Conservation (phyloP, 92 coral and sea anemone genomes). For the Parazoanthus darwini region DNA sequence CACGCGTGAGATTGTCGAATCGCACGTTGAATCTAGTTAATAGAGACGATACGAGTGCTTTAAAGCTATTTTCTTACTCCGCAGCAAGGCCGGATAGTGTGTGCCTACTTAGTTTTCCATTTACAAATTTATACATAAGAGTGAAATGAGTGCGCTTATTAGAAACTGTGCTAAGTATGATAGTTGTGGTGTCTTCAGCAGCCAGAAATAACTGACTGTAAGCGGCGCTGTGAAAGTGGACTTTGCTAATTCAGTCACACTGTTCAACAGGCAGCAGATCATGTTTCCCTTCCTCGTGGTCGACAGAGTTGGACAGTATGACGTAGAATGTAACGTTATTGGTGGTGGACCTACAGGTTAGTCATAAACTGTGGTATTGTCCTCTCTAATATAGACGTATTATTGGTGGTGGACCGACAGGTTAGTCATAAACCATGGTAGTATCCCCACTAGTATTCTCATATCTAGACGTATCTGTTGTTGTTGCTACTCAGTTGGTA, state of each 20-base stretch:
- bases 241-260: background rate
- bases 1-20: no score
- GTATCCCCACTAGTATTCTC: background rate
- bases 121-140: no score
- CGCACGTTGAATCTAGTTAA: no score
- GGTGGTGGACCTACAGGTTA: conserved; percentile 98
- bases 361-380: background rate
- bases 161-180: no score
- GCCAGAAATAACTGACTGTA: no score
- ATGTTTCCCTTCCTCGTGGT: conserved; percentile 87
- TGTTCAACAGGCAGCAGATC: conserved; percentile 79
- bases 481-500: background rate
- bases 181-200: no score
- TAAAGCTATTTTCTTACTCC: no score
- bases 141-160: no score
- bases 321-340: conserved; percentile 84
- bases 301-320: conserved; percentile 80
- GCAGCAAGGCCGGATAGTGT: no score
- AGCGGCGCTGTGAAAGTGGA: background rate
- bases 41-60: no score
- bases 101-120: no score
- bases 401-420: conserved; percentile 97
- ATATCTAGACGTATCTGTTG: background rate
- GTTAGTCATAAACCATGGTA: conserved; percentile 39
- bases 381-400: background rate